These are phyloP conservation scores for Empis stercorea DNA, from an alignment of 2,888 invertebrate genomes.

Conservation along the genomic window DNA sequence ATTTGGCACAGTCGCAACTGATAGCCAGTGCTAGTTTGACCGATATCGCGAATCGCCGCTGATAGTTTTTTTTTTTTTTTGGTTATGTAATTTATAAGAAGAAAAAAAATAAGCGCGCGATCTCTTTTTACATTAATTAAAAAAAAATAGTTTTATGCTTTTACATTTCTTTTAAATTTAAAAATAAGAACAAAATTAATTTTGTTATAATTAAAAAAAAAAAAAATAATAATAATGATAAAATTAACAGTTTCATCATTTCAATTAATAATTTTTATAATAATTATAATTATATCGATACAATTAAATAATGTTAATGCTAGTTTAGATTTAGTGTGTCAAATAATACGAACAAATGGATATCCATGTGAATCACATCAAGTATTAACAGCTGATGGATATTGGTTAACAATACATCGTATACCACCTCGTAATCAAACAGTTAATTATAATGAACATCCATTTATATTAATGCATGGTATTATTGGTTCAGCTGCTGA, in stretches of 20 bases:
- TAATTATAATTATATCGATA: no score
- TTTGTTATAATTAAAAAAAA: no score
- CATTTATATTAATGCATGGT: slow-evolving; percentile 25
- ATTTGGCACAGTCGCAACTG: no score
- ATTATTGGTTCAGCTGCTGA: slow-evolving; percentile 23
- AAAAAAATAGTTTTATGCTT: slow-evolving; percentile 11
- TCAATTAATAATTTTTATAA: not conserved
- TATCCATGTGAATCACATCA: slow-evolving; percentile 23
- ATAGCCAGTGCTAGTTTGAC: no score
- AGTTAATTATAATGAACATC: slow-evolving; percentile 15
- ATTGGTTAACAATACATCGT: slow-evolving; percentile 23
- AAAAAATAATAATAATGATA: slow-evolving; percentile 7
- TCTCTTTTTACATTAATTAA: not conserved
- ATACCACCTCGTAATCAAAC: slow-evolving; percentile 21
- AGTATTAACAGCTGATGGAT: slow-evolving; percentile 24
- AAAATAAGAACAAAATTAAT: slow-evolving; percentile 2
- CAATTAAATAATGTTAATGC: not conserved
- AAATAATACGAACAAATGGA: slow-evolving; percentile 19
- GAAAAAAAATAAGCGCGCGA: not conserved
- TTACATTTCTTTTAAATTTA: slow-evolving; percentile 5
- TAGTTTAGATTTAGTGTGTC: slow-evolving; percentile 21
- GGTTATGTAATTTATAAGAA: slow-evolving; percentile 9
- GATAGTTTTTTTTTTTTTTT: no score
- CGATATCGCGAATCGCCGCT: no score
- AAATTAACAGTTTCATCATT: slow-evolving; percentile 1